phyloP scores from a whole-genome alignment of 2,113 vertebrate genomes.

The Calidris pygmaea region DNA sequence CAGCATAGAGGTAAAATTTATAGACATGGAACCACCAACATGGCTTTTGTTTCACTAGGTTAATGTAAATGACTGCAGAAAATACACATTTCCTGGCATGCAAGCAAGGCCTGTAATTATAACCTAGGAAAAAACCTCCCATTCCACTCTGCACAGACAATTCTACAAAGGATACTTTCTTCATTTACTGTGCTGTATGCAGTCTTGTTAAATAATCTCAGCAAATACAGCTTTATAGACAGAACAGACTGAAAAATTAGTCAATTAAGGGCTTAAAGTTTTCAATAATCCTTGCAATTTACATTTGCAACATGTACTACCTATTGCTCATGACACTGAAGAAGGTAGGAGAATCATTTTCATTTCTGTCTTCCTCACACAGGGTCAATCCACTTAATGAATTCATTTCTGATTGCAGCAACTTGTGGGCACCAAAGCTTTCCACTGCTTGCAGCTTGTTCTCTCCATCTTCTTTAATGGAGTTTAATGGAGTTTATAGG shows the following conservation, averaged over 20 bases:
- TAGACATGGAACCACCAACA: neutral
- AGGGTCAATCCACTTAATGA: neutral
- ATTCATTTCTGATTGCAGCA: neutral
- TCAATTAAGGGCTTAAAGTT: neutral
- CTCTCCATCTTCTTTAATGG: conserved; percentile 31
- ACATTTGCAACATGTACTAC: conserved; percentile 73
- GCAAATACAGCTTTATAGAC: neutral
- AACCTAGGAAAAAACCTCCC: neutral
- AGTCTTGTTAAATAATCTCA: neutral
- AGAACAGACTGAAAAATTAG: neutral
- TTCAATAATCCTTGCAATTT: neutral
- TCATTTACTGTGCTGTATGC: neutral
- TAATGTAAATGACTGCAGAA: neutral
- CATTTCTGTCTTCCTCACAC: conserved; percentile 55
- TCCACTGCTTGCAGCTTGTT: conserved; percentile 25
- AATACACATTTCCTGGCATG: neutral
- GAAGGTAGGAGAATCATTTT: conserved; percentile 82
- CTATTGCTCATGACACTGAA: conserved; percentile 97
- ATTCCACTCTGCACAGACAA: neutral
- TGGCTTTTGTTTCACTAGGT: neutral
- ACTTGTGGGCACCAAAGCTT: conserved; percentile 26
- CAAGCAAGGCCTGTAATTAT: neutral
- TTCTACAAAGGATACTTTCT: neutral
- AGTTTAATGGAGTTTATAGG: conserved; percentile 33
- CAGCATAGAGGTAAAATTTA: neutral